Conservation (phyloP, 2,113 vertebrate species). For the Scytalopus superciliaris region DNA sequence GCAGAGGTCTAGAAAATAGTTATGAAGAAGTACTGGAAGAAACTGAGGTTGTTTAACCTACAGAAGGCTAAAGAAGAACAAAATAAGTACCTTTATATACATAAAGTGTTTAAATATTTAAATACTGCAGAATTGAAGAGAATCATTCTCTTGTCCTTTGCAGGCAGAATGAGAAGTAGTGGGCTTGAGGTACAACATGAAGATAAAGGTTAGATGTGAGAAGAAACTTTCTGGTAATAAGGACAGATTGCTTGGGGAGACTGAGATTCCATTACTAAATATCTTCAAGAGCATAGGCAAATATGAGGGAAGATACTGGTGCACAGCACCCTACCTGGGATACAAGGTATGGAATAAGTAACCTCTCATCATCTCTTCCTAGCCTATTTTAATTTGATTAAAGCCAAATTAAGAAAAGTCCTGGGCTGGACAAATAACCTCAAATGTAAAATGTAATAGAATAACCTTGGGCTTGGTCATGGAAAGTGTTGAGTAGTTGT, state of each 20-base stretch:
- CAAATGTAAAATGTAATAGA: not conserved
- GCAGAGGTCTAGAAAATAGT: not conserved
- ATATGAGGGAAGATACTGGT: not conserved
- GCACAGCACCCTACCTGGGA: not conserved
- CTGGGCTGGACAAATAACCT: not conserved
- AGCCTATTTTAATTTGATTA: not conserved
- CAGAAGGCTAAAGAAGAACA: not conserved
- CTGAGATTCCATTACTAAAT: not conserved
- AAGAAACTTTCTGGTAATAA: not conserved
- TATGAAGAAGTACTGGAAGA: not conserved
- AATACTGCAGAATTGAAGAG: not conserved
- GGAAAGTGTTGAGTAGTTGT: accelerated
- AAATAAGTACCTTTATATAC: not conserved
- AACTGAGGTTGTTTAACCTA: not conserved
- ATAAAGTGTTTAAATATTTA: not conserved
- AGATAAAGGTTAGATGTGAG: not conserved
- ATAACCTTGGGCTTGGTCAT: not conserved
- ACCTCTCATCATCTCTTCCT: not conserved
- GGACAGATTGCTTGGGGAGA: not conserved
- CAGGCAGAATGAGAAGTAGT: not conserved
- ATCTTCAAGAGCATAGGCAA: not conserved
- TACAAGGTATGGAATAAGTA: not conserved
- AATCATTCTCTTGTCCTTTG: not conserved
- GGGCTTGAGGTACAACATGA: not conserved
- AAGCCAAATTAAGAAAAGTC: not conserved